Base-by-base conservation (phyloP, 2,113 vertebrate genomes). In the Mugil cephalus region DNA sequence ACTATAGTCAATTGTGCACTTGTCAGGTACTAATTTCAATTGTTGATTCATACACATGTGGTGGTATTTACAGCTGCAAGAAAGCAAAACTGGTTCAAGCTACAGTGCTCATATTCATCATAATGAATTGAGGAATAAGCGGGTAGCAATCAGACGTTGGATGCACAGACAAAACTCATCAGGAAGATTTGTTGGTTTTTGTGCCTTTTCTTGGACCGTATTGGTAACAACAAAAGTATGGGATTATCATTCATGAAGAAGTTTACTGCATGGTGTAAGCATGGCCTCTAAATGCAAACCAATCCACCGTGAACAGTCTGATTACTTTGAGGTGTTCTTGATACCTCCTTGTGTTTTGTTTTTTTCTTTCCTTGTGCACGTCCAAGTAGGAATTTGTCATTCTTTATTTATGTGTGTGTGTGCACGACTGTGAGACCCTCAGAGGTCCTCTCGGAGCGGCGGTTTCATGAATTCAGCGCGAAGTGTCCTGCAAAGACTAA, bases 401-500 rank as follows among this genome's bases (percentile, higher is more conserved):
- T 56, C 10, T 50, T 80, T 65, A 5, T 30, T 30, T 30, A 5
- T 30, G 24, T 30, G 50, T 61, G 70, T 58, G 53, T 40, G 52
- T 56, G 46, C 56, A 70, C 59, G 54, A 60, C 74, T 15, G 9
- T 12, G 75, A 74, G 77, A 79, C 61, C 61, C 74, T 77, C 73
- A 11, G 48, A 65, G 66, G 48, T 11, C 47, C 70, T 70, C 40
- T 51, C 42, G 46, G 50, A 58, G 65, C 19, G 54, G 45, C 50
- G 30, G 67, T 38, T 54, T 50, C 54, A 75, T 80, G 78, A 75
- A 82, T 85, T 84, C 69, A 74, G 58, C 80, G 83, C 88, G 78
- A 87, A 91, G 91, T 77, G 80, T 91, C 85, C 87, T 69, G 87
- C 83, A 84, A 73, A 89, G 63, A 80, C 72, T 24, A 24, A 71